Evolutionary conservation across 2,888 invertebrate genomes (phyloP), one percentile per base, ranked within the genome.

Genomic region (Leptarthrus brevirostris): DNA sequence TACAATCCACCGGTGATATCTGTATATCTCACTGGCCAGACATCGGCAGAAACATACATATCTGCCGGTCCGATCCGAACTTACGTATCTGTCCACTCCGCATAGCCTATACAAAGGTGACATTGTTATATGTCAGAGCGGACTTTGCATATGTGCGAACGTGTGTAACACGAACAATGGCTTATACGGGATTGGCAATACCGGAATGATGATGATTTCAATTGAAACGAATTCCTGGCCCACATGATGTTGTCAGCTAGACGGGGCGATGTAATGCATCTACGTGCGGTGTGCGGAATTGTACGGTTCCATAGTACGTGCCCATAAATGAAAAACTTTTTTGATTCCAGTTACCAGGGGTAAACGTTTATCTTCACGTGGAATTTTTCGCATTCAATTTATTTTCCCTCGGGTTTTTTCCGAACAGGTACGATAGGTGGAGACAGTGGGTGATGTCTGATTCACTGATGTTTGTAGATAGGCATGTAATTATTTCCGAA

Each of bases 151-250:
- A 73, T 75, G 73, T 75, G 75, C 75, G 72, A 58, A 75, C 75
- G 75, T 73, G 75, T 75, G 73, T 75, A 75, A 75, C 75, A 75
- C 72, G 74, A 36, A 74, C 72, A 72, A 74, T 71, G 74, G 74
- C 74, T 74, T 74, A 66, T 66, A 66, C 44, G 72, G 73, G 75
- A 75, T 75, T 75, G 73, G 54, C 73, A 52, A 75, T 73, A 73
- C 70, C 73, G 26, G 26, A 47, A 22, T 61, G 73, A 75, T 75
- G 75, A 75, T 75, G 75, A 75, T 73, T 73, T 73, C 75, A 75
- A 75, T 75, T 75, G 75, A 73, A 75, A 70, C 71, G 75, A 75
- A 75, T 75, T 75, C 58, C 75, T 73, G 71, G 71, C 73, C 53
- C 75, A 75, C 75, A 73, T 75, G 75, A 75, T 75, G 75, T 73